These are phyloP conservation scores for Orcinus orca DNA, from an alignment of 2,113 vertebrate genomes.

Conservation along the genomic window DNA sequence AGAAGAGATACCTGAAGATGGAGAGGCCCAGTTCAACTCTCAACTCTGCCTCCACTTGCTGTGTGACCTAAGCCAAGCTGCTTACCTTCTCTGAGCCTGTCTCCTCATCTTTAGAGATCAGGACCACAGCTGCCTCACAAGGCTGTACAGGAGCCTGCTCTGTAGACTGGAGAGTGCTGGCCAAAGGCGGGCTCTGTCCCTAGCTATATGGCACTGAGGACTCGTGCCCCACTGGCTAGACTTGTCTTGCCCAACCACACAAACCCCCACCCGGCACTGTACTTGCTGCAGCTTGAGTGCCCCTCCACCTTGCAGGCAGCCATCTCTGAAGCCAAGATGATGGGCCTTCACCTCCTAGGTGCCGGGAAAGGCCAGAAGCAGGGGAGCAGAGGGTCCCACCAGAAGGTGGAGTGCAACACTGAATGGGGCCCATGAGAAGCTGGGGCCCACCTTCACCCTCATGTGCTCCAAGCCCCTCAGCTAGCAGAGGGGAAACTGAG, in stretches of 20 bases:
- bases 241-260: neutral
- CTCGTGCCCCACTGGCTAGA: neutral
- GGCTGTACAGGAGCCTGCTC: neutral
- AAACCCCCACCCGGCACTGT: neutral
- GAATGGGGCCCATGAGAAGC: neutral
- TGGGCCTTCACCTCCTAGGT: neutral
- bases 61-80: slow-evolving; percentile 21
- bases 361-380: neutral
- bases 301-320: neutral
- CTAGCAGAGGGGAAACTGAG: neutral
- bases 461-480: neutral
- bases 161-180: neutral
- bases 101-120: neutral
- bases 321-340: neutral
- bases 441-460: neutral
- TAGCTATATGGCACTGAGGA: neutral
- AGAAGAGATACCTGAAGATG: neutral
- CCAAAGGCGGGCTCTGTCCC: neutral
- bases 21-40: neutral
- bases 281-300: neutral
- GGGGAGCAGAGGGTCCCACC: neutral
- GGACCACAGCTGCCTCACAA: neutral
- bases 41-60: slow-evolving; percentile 10
- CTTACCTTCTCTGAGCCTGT: neutral
- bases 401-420: neutral